Evolutionary conservation across 2,797 vertebrate genomes (phyloP).

Genomic region (Syngnathus acus): DNA sequence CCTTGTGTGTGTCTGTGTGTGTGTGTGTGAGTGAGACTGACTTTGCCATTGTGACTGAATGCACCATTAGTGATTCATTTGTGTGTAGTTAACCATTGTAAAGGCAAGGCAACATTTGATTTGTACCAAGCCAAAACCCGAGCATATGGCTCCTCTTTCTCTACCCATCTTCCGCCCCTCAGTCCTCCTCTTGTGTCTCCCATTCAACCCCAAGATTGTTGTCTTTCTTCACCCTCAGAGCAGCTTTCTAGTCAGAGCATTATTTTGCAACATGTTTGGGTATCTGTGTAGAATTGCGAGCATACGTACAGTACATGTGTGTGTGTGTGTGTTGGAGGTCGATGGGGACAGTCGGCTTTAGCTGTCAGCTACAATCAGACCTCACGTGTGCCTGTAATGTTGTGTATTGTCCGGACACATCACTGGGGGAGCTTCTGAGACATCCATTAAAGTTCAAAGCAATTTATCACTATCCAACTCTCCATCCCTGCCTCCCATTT

Average conservation of each 20-base stretch:
- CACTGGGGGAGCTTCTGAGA: constrained; percentile 59
- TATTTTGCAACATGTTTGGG: constrained; percentile 15
- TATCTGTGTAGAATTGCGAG: background rate
- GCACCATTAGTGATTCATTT: constrained; percentile 76
- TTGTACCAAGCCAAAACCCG: constrained; percentile 87
- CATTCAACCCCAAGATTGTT: background rate
- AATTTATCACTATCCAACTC: constrained; percentile 56
- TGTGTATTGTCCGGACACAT: constrained; percentile 68
- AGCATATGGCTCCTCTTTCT: constrained; percentile 77
- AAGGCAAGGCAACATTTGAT: constrained; percentile 81
- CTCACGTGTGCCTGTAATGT: constrained; percentile 64
- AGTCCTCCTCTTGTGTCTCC: constrained; percentile 1
- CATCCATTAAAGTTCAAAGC: constrained; percentile 71
- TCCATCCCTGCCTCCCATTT: constrained; percentile 36
- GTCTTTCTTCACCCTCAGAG: background rate
- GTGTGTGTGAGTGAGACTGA: constrained; percentile 18
- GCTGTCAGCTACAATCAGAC: constrained; percentile 61
- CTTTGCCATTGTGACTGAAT: constrained; percentile 37
- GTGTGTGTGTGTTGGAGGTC: constrained; percentile 42
- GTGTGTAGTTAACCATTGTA: constrained; percentile 86
- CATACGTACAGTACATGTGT: background rate
- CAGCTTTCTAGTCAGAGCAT: constrained; percentile 25
- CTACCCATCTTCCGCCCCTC: constrained; percentile 26
- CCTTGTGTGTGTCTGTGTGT: constrained; percentile 48
- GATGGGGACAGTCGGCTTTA: constrained; percentile 51